Conservation (phyloP, 37 sponge, comb jelly and placozoan genomes). For the Crambe crambe region DNA sequence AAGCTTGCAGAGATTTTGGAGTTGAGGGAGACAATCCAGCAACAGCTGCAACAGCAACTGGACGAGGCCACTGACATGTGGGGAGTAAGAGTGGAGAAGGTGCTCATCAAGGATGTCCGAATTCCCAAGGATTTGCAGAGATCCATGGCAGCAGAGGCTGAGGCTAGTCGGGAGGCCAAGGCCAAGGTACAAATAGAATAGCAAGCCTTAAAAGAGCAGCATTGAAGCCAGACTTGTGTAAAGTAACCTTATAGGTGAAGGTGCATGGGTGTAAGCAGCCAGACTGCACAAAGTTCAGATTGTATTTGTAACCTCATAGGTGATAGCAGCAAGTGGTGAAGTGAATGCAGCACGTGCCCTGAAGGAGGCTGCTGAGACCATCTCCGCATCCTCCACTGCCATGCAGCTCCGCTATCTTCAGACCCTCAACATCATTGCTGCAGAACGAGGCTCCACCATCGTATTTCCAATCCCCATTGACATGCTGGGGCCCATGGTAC, state of each 20-base stretch:
- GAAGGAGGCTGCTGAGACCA: constrained; percentile 96
- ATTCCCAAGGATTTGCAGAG: constrained; percentile 89
- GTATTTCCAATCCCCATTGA: constrained; percentile 98
- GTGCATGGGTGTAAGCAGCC: no score
- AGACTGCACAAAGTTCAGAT: no score
- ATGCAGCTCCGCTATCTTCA: constrained; percentile 98
- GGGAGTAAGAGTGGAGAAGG: constrained; percentile 94
- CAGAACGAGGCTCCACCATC: constrained; percentile 94
- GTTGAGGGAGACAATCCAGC: constrained; percentile 73
- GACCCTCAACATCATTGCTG: constrained; percentile 90
- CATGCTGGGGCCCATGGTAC: constrained; percentile 61
- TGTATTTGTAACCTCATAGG: no score
- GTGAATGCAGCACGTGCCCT: constrained; percentile 91
- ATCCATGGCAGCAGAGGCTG: constrained; percentile 99
- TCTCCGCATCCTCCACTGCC: constrained; percentile 86
- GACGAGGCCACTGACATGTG: constrained; percentile 96
- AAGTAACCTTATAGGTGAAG: no score
- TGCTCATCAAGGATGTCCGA: constrained; percentile 95
- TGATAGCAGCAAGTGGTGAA: constrained; percentile 96
- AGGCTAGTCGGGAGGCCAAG: constrained; percentile 92
- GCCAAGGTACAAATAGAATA: constrained; percentile 97
- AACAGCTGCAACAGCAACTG: constrained; percentile 68
- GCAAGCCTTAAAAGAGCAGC: no score
- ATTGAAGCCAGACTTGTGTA: no score
- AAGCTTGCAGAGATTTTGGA: constrained; percentile 85